phyloP scores from a whole-genome alignment of 2,888 invertebrate species.

The Brassicogethes aeneus region DNA sequence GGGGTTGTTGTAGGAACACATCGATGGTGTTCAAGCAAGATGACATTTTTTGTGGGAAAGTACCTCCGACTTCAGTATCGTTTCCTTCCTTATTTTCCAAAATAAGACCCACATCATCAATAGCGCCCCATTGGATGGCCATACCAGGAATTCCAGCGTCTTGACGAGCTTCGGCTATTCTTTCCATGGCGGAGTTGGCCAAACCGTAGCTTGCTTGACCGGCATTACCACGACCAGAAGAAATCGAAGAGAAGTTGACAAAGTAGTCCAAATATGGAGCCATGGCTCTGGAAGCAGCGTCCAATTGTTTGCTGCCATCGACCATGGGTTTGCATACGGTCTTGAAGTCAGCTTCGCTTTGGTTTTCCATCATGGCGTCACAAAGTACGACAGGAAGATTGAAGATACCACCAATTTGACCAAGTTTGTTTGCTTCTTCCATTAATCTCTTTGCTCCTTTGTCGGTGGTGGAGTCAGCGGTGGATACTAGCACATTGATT shows the following conservation, averaged over 20 bases:
- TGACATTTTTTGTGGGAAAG: constrained; percentile 56
- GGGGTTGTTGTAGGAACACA: constrained; percentile 56
- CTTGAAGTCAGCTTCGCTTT: neutral
- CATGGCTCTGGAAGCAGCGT: constrained; percentile 44
- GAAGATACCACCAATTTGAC: constrained; percentile 58
- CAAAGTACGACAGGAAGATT: neutral
- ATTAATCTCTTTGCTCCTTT: constrained; percentile 61
- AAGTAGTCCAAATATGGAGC: constrained; percentile 46
- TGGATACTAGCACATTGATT: constrained; percentile 55
- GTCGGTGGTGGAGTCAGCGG: constrained; percentile 56
- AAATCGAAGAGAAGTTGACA: constrained; percentile 85
- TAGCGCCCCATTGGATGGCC: constrained; percentile 87
- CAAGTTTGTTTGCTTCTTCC: constrained; percentile 49
- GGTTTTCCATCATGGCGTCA: neutral
- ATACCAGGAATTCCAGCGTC: constrained; percentile 62
- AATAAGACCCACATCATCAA: constrained; percentile 74
- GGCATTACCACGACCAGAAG: constrained; percentile 86
- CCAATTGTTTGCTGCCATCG: constrained; percentile 63
- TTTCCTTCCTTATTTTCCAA: constrained; percentile 46
- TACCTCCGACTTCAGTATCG: constrained; percentile 47
- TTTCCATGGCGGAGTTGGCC: constrained; percentile 82
- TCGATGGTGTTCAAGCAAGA: constrained; percentile 57
- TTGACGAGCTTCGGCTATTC: constrained; percentile 66
- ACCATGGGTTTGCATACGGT: constrained; percentile 26
- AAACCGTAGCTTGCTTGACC: constrained; percentile 86